Base-by-base conservation (phyloP, 2,113 vertebrate species). In the Ctenomys sociabilis region DNA sequence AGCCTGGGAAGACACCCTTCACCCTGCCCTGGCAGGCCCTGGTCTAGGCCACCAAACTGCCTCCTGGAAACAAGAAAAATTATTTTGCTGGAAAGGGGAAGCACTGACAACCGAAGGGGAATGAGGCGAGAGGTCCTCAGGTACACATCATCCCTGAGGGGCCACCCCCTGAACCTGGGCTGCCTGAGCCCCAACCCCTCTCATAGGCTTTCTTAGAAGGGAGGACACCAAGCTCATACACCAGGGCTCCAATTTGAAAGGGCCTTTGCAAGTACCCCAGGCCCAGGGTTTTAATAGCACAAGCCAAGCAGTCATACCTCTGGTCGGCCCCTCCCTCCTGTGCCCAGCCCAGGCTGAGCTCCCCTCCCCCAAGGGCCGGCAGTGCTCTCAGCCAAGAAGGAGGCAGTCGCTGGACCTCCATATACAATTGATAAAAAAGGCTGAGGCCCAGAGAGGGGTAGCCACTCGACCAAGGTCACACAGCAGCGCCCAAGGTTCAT, bases 401-500 rank as follows among this genome's bases (percentile, higher is more conserved):
- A 64, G 45, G 57, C 4, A 16, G 21, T 54, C 72, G 28, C 37
- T 24, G 54, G 24, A 89, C 90, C 95, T 90, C 70, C 3, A 70
- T 35, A 84, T 49, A 87, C 89, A 95, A 84, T 2, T 57, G 94
- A 90, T 54, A 75, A 70, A 87, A 80, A 4, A 66, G 21, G 17
- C 1, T 86, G 92, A 91, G 80, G 89, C 70, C 95, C 97, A 98
- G 97, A 97, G 93, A 97, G 94, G 96, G 70, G 28, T 64, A 94
- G 91, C 70, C 82, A 93, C 87, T 96, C 12, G 22, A 70, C 94
- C 96, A 98, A 97, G 97, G 96, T 97, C 97, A 97, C 96, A 97
- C 95, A 98, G 96, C 95, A 24, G 95, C 89, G 94, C 89, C 94
- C 59, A 72, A 49, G 52, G 81, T 85, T 86, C 86, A 90, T 37